Evolutionary conservation across 2,888 invertebrate species (phyloP).

Genomic region (Cephalotes varians): DNA sequence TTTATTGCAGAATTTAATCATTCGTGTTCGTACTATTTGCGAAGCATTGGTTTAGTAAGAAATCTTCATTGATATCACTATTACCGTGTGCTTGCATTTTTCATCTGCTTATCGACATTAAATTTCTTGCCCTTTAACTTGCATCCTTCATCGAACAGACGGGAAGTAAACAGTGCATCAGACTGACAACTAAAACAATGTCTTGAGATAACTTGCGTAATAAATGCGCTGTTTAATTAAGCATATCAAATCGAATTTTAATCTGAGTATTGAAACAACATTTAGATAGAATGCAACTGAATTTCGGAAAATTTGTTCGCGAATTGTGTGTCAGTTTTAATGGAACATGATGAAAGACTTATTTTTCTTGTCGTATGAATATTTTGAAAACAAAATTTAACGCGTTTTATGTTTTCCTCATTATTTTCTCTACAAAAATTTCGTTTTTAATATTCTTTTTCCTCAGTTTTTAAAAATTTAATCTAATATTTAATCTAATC

Average conservation of each 20-base stretch:
- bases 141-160: slow-evolving; percentile 20
- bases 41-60: background rate
- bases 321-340: background rate
- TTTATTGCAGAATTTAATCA: slow-evolving; percentile 2
- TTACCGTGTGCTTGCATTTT: slow-evolving; percentile 2
- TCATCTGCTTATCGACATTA: background rate
- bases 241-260: slow-evolving; percentile 28
- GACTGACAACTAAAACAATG: slow-evolving; percentile 13
- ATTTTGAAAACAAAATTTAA: background rate
- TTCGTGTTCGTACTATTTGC: background rate
- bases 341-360: background rate
- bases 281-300: slow-evolving; percentile 8
- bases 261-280: background rate
- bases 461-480: background rate
- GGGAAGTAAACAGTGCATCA: slow-evolving; percentile 29
- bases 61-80: background rate
- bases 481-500: background rate
- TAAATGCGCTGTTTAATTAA: slow-evolving; percentile 46
- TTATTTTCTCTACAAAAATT: background rate
- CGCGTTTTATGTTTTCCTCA: background rate
- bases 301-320: background rate
- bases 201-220: background rate
- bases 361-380: background rate
- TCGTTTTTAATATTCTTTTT: background rate
- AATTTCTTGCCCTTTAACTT: slow-evolving; percentile 15